Base-by-base conservation (phyloP, 2,797 vertebrate species). In the Cephalopachus bancanus region DNA sequence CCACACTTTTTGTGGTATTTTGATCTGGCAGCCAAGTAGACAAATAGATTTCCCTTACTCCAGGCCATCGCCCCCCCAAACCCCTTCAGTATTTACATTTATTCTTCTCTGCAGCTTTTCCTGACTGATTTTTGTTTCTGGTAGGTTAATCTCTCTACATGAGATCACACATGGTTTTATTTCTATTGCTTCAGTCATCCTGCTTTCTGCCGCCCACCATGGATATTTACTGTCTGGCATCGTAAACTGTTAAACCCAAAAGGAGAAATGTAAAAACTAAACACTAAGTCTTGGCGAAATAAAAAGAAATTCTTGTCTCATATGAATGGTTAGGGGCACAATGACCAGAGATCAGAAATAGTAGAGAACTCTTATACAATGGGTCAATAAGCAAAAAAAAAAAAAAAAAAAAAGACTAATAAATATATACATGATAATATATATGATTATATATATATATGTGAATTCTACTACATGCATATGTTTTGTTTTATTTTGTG, bases 61-160 rank as follows among this genome's bases (percentile, higher is more conserved):
- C 14, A 76, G 1, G 5, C 0, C 1, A 17, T 17, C 26, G 53
- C 4, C 37, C 3, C 3, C 26, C 33, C 15, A 90, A 44, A 1
- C 8, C 55, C 15, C 2, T 30, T 37, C 5, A 57, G 0, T 71
- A 67, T 79, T 89, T 79, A 84, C 2, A 44, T 30, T 81, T 65
- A 5, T 17, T 78, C 30, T 28, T 74, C 8, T 8, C 16, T 76
- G 4, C 2, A 75, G 3, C 6, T 3, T 74, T 78, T 89, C 33
- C 24, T 24, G 6, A 78, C 10, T 30, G 53, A 33, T 4, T 33
- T 65, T 15, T 74, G 10, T 57, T n/a, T 44, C 4, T 76, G n/a
- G 2, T 17, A 71, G 74, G 3, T 12, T 0, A 24, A 11, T 5
- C 3, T 20, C 55, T 83, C 26, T 55, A 24, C 4, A 33, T 71